Conservation (phyloP, 2,113 vertebrate genomes). For the Baryphthengus martii region DNA sequence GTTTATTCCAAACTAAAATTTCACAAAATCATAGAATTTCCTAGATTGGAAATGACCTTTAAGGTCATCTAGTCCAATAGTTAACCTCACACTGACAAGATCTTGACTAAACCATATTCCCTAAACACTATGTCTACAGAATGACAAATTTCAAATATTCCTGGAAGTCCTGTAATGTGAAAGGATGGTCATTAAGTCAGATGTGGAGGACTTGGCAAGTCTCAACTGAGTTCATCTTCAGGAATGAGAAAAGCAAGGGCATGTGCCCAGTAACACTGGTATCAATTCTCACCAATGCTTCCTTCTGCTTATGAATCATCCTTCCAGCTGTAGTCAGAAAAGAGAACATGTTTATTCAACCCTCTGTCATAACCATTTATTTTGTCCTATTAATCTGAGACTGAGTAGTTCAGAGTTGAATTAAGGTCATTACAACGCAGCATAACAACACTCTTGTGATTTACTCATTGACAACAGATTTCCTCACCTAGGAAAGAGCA, state of each 20-base stretch:
- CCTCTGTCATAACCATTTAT: not conserved
- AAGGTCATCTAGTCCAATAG: too few relatives aligned
- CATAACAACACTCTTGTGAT: not conserved
- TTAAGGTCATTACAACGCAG: not conserved
- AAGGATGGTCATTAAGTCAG: not conserved
- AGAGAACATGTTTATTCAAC: not conserved
- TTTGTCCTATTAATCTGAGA: not conserved
- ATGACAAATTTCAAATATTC: not conserved
- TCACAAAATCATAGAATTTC: not conserved
- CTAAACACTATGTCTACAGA: too few relatives aligned
- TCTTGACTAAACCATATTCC: too few relatives aligned
- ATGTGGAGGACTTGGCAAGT: not conserved
- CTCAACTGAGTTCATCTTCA: not conserved
- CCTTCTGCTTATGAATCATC: not conserved
- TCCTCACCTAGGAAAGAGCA: not conserved
- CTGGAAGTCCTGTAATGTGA: not conserved
- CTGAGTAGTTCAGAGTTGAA: not conserved
- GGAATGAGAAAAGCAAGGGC: not conserved
- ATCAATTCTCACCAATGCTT: not conserved
- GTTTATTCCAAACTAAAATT: not conserved
- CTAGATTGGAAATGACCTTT: too few relatives aligned
- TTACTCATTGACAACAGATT: not conserved
- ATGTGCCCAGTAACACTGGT: not conserved
- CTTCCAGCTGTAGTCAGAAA: not conserved
- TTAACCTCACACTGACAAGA: too few relatives aligned